Conservation (phyloP, 2,113 vertebrate species). For the Holacanthus passer region DNA sequence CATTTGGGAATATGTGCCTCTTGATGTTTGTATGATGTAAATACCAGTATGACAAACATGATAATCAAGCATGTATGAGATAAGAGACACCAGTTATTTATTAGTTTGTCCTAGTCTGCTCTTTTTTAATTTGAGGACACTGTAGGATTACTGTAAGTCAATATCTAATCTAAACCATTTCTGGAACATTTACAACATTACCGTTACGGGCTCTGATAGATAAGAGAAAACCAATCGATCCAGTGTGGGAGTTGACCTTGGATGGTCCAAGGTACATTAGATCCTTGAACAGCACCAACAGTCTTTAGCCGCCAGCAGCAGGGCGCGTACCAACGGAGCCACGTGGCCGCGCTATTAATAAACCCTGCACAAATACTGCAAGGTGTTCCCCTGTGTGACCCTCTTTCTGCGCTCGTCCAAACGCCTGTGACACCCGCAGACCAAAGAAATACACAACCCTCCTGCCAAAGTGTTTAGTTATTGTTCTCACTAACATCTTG, state of each 20-base stretch:
- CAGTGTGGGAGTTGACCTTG: conserved; percentile 64
- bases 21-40: neutral
- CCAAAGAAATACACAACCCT: neutral
- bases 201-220: neutral
- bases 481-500: neutral
- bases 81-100: no score
- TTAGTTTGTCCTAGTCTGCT: neutral
- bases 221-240: neutral
- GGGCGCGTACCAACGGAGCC: conserved; percentile 49
- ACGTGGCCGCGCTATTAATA: conserved; percentile 80
- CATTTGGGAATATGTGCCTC: no score
- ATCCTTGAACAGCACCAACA: conserved; percentile 32
- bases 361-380: conserved; percentile 67
- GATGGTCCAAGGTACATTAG: conserved; percentile 42
- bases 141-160: neutral
- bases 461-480: neutral
- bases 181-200: conserved; percentile 6
- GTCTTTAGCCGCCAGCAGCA: conserved; percentile 44
- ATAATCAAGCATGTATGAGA: no score
- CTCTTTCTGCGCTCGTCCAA: conserved; percentile 18
- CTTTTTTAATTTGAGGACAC: neutral
- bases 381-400: conserved; percentile 66
- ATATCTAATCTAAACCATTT: neutral
- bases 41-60: neutral
- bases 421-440: neutral